Base-by-base conservation (phyloP, 2,113 vertebrate species). In the Ictidomys tridecemlineatus region DNA sequence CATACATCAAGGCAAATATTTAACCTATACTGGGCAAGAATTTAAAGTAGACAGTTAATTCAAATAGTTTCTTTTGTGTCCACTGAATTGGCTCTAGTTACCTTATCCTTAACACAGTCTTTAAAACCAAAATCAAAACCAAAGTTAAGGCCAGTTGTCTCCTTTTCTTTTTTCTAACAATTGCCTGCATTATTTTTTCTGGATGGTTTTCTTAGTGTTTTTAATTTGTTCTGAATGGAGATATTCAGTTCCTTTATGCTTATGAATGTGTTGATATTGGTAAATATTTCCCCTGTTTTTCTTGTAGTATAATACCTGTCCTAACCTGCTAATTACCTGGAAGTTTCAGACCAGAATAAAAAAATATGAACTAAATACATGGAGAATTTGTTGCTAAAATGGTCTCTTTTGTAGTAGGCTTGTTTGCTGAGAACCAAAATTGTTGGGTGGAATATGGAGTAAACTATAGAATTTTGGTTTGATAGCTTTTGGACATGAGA, bases 21-120 rank as follows among this genome's bases (percentile, higher is more conserved):
- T 96, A 94, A 48, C 32, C 48, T 88, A 70, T 70, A 39, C 16
- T 78, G 11, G 63, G 63, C 85, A 86, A 89, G 22, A 45, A 67
- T 56, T 85, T 91, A 65, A 91, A 77, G 53, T 94, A 13, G 56
- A 42, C 6, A 45, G 83, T 88, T 94, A 86, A 82, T 95, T 95
- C 82, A 89, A 37, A 56, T 91, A 70, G 70, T 69, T 22, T 93
- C 58, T 95, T 67, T 78, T 37, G 8, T 69, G 34, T 82, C 72
- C 45, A 26, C 51, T 93, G 95, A 73, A 72, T 63, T 72, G 74
- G 9, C 53, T 53, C 51, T 85, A 76, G 4, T 80, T 82, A 85
- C 67, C 16, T 93, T 84, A 17, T 58, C 5, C 39, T 94, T 70
- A n/a, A 13, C 22, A 13, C 72, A 48, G 48, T 80, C 58, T 94